Base-by-base conservation (phyloP, 1,140 invertebrate genomes). In the Drosophila punjabiensis region DNA sequence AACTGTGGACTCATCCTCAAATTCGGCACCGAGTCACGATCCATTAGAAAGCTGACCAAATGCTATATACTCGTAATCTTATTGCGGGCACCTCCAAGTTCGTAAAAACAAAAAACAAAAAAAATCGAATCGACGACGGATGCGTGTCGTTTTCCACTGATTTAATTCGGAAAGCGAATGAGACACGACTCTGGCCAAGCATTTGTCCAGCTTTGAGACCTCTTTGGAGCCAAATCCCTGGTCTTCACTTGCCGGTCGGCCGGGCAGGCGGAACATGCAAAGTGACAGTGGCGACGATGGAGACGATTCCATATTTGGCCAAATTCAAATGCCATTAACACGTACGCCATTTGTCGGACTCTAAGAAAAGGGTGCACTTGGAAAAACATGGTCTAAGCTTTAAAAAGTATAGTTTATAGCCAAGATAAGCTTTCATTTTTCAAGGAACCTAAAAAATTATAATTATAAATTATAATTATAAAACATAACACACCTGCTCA, bases 261-360 rank as follows among this genome's bases (percentile, higher is more conserved):
- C 58, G 70, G 61, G 59, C 45, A 56, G 56, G 74, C 64, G 62
- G 70, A 80, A 86, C 85, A 89, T 89, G 85, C 85, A 89, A 89
- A 89, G 82, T 90, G 85, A 90, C 85, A 89, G 66, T 60, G 73
- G 68, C 80, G 48, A 70, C 61, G 62, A 52, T 50, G 53, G 58
- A 78, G 76, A 83, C 85, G 73, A 76, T 71, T 86, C 90, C 90
- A 87, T 92, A 92, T 92, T 92, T 92, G 90, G 90, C 67, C 78
- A 92, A 92, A 92, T 90, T 87, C 90, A 90, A 92, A 92, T 92
- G 83, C 90, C 90, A 92, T 92, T 92, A 92, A 92, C 90, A 92
- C 90, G 87, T 92, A 87, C 91, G 75, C 86, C 90, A 90, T 85
- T 92, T 91, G 88, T 88, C 79, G 75, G 74, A 33, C 66, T 60